These are phyloP conservation scores for Coenonympha glycerion DNA, from an alignment of 2,888 invertebrate genomes.

Conservation along the genomic window DNA sequence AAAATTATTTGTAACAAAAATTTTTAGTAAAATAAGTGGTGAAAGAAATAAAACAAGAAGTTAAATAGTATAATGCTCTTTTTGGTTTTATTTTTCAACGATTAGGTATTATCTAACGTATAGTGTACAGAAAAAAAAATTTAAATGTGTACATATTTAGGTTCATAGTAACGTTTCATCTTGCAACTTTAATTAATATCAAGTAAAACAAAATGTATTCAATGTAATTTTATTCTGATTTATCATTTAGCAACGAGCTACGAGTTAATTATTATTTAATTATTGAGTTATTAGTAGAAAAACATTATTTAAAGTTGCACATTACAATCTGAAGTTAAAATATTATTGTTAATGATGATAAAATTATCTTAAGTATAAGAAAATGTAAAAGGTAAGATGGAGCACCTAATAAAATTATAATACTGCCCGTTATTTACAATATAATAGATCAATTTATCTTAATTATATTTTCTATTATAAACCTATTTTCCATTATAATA, in stretches of 20 bases:
- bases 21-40: too few relatives aligned
- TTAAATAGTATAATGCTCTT: conserved; percentile 30
- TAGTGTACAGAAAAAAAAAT: conserved; percentile 55
- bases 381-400: conserved; percentile 13
- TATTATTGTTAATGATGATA: background rate
- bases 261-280: too few relatives aligned
- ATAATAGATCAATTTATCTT: background rate
- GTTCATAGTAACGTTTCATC: background rate
- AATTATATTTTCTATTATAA: conserved; percentile 9
- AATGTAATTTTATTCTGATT: background rate
- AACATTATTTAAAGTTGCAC: background rate
- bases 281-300: too few relatives aligned
- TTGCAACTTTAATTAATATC: conserved; percentile 1
- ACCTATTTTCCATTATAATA: conserved; percentile 12
- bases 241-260: background rate
- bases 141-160: conserved; percentile 36
- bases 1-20: too few relatives aligned
- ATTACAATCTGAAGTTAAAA: background rate
- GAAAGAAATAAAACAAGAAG: conserved; percentile 6
- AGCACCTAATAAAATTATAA: conserved; percentile 4
- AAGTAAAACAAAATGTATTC: background rate
- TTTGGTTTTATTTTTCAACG: conserved; percentile 61
- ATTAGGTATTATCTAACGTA: conserved; percentile 58
- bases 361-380: background rate
- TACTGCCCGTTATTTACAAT: conserved; percentile 23